phyloP scores from a whole-genome alignment of 2,797 vertebrate genomes.

The Alcedo atthis region DNA sequence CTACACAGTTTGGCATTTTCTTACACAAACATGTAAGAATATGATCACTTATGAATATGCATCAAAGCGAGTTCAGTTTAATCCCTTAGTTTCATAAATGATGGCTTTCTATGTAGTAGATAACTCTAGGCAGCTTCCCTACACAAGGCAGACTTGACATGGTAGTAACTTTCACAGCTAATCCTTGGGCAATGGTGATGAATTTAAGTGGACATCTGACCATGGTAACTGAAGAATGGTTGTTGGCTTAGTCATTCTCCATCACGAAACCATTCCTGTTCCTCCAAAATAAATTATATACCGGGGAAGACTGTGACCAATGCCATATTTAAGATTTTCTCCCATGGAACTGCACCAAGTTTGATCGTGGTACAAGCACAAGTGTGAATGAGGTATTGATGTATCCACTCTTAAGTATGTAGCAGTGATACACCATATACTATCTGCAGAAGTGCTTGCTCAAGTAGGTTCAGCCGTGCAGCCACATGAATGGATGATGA shows the following conservation, averaged over 20 bases:
- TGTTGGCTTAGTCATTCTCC: not conserved
- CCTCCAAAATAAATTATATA: not conserved
- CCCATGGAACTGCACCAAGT: not conserved
- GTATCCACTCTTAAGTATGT: not conserved
- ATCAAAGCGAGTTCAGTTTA: not conserved
- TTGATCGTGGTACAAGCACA: rapidly evolving
- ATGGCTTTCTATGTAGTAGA: not conserved
- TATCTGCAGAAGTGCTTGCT: not conserved
- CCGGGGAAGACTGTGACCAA: not conserved
- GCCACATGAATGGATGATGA: not conserved
- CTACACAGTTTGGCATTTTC: constrained; percentile 53
- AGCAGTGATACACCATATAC: rapidly evolving
- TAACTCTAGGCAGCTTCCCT: not conserved
- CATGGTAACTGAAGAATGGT: not conserved
- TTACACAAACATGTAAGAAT: constrained; percentile 16
- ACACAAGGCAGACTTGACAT: rapidly evolving
- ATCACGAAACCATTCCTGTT: not conserved
- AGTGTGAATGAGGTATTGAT: not conserved
- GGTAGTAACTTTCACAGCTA: not conserved
- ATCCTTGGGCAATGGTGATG: not conserved
- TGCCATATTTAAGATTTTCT: not conserved
- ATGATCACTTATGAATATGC: not conserved
- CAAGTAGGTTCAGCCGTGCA: not conserved
- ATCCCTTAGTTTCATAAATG: not conserved
- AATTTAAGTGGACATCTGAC: not conserved